Percentiles rank a stretch among this genome's conserved stretches.
These are phyloP conservation scores for mouse (Mus musculus) DNA, from an alignment of 2,113 vertebrate genomes.

Conservation along the genomic window DNA sequence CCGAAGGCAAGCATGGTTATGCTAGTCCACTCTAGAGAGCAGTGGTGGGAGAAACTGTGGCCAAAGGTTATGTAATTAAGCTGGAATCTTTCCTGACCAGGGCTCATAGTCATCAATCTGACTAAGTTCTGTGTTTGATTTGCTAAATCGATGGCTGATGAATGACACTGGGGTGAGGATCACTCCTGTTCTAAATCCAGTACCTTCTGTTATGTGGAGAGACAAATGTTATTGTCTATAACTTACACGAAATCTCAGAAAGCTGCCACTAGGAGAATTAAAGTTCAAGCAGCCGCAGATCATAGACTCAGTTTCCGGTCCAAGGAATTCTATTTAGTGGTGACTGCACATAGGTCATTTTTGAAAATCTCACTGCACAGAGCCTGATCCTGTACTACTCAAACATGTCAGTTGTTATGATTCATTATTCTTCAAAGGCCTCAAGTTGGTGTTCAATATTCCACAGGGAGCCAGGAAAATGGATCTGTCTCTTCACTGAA, in stretches of 20 bases:
- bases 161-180: background rate
- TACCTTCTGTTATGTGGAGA: background rate
- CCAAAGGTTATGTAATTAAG: slow-evolving; percentile 21
- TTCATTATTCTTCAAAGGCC: slow-evolving; percentile 76
- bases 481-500: slow-evolving; percentile 68
- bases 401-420: slow-evolving; percentile 72
- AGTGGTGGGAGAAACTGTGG: background rate
- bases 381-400: slow-evolving; percentile 74
- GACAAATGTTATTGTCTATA: background rate
- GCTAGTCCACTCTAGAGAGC: background rate
- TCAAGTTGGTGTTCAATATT: slow-evolving; percentile 68
- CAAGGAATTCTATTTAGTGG: slow-evolving; percentile 80
- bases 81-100: background rate
- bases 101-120: background rate
- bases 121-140: background rate
- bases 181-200: background rate
- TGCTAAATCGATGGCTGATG: background rate
- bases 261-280: slow-evolving; percentile 70
- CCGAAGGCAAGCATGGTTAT: background rate
- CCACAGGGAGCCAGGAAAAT: slow-evolving; percentile 66
- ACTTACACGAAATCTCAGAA: slow-evolving; percentile 26
- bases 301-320: slow-evolving; percentile 72
- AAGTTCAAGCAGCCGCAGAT: slow-evolving; percentile 52
- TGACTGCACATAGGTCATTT: slow-evolving; percentile 73
- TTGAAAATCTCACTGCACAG: slow-evolving; percentile 68